Base-by-base conservation (phyloP, 2,113 vertebrate species). In the Dicerorhinus sumatrensis region DNA sequence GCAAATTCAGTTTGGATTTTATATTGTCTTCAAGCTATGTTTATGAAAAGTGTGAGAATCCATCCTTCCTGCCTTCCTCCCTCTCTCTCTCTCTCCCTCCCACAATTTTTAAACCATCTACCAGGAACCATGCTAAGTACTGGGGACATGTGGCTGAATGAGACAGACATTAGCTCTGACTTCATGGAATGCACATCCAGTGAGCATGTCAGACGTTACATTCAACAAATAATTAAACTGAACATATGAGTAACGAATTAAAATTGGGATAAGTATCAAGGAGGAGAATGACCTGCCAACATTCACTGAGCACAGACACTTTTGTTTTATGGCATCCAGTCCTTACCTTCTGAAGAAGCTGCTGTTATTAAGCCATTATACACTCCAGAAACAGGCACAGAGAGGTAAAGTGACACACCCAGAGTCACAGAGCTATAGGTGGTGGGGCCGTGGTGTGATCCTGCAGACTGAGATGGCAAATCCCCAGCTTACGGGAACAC, bases 1-100 rank as follows among this genome's bases (percentile, higher is more conserved):
- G 56, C 67, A 79, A 75, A 90, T 60, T 94, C 69, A 77, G 54
- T 17, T 54, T 58, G 85, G 27, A 83, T 46, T 96, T 80, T 89
- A n/a, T 60, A 46, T n/a, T 67, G 67, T 77, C 62, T 77, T 88
- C 33, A 65, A 90, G 39, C 60, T 72, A 7, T 42, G 13, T 51
- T 97, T 87, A 79, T 56, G 58, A 33, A 84, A 84, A 83, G n/a
- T n/a, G 33, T 0, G 20, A 96, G 72, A 81, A 20, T 42, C 79
- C 16, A 31, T 63, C 58, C 51, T 72, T 51, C 25, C 3, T 42
- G 33, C 16, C 67, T 5, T n/a, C 27, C 48, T 0, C 58, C 10
- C 12, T 25, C 14, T 31, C 29, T 3, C 60, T 18, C 12, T 60
- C 20, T 58, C 7, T 46, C 7, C 51, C 2, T 46, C 54, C n/a